phyloP scores from a whole-genome alignment of 2,113 vertebrate genomes.

The Cyanoderma ruficeps region DNA sequence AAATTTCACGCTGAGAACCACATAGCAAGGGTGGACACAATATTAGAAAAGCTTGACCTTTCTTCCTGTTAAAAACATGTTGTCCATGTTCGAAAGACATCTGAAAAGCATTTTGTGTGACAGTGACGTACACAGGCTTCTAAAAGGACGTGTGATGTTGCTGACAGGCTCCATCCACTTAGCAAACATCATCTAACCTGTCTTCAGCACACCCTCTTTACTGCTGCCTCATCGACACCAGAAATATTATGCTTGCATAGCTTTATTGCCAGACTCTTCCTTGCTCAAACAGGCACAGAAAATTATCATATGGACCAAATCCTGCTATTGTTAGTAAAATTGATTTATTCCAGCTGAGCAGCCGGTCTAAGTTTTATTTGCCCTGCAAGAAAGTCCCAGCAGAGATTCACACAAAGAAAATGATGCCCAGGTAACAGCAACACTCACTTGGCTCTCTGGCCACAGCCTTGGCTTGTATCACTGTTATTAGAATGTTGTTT shows the following conservation, averaged over 20 bases:
- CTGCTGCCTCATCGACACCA: not conserved
- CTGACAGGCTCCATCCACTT: not conserved
- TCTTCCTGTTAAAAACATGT: not conserved
- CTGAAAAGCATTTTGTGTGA: not conserved
- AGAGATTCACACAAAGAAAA: not conserved
- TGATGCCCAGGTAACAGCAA: not conserved
- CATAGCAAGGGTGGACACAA: not conserved
- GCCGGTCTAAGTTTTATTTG: not conserved
- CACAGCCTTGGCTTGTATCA: accelerated
- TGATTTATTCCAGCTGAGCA: not conserved
- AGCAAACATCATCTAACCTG: not conserved
- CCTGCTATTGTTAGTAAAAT: not conserved
- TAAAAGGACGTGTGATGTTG: not conserved
- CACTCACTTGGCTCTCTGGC: not conserved
- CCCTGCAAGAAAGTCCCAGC: not conserved
- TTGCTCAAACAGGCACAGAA: not conserved
- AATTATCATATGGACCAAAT: not conserved
- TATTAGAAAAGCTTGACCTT: not conserved
- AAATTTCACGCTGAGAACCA: not conserved
- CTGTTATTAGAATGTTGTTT: not conserved
- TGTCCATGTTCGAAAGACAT: not conserved
- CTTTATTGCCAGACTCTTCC: not conserved
- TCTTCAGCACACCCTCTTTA: not conserved
- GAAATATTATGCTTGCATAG: not conserved
- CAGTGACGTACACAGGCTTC: not conserved